Conservation (phyloP, 1,140 invertebrate genomes). For the Oncopodura yosiiana region DNA sequence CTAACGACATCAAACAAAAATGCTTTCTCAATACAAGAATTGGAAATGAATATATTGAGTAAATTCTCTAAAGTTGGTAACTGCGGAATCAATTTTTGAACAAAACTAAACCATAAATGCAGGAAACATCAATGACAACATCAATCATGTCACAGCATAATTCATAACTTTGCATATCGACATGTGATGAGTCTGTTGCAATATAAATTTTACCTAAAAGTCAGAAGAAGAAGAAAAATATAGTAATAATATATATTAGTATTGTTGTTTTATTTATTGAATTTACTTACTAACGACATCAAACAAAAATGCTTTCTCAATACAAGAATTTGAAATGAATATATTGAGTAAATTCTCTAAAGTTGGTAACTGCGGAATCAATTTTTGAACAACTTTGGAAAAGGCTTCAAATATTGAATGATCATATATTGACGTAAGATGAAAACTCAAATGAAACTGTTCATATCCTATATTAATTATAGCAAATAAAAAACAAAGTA, state of each 20-base stretch:
- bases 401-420: conserved; percentile 99
- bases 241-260: neutral
- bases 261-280: neutral
- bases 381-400: conserved; percentile 98
- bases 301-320: conserved; percentile 97
- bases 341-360: conserved; percentile 98
- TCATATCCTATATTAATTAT: conserved; percentile 49
- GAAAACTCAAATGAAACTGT: conserved; percentile 85
- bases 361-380: conserved; percentile 93
- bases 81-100: neutral
- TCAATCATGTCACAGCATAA: conserved; percentile 99
- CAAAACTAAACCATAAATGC: conserved; percentile 87
- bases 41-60: conserved; percentile 97
- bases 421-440: conserved; percentile 98
- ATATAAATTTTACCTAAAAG: conserved; percentile 85
- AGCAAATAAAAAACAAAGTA: conserved; percentile 3
- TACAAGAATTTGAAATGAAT: conserved; percentile 94
- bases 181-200: conserved; percentile 94
- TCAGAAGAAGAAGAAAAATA: no score
- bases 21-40: conserved; percentile 95
- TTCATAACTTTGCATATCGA: conserved; percentile 99
- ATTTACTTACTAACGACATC: conserved; percentile 76
- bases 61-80: conserved; percentile 88
- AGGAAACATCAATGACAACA: conserved; percentile 96
- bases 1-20: conserved; percentile 97